Conservation (phyloP, 2,113 vertebrate species). For the Morone chrysops region DNA sequence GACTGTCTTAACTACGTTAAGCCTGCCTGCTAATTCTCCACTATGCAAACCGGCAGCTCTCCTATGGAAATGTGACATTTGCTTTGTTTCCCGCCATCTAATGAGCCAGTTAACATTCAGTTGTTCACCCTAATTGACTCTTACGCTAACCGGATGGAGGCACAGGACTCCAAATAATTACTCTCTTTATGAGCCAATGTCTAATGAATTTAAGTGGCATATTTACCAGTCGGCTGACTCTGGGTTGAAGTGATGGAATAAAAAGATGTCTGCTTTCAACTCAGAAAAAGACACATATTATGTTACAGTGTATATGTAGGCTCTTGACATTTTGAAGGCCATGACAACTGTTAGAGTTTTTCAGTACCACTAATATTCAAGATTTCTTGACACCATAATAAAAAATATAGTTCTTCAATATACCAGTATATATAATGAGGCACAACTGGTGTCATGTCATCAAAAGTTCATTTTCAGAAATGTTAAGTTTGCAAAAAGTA, state of each 20-base stretch:
- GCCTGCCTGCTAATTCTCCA: slow-evolving; percentile 12
- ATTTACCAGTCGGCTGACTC: slow-evolving; percentile 71
- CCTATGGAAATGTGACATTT: slow-evolving; percentile 84
- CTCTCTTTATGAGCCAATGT: slow-evolving; percentile 77
- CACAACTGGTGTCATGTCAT: neutral
- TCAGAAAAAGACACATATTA: neutral
- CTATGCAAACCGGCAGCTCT: slow-evolving; percentile 20
- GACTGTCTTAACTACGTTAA: neutral
- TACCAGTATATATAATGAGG: neutral
- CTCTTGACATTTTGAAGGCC: slow-evolving; percentile 13
- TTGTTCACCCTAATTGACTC: slow-evolving; percentile 84
- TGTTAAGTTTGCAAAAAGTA: neutral
- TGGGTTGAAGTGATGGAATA: slow-evolving; percentile 50
- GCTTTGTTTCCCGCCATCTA: slow-evolving; percentile 81
- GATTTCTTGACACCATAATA: neutral
- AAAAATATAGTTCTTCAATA: neutral
- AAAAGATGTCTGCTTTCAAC: slow-evolving; percentile 38
- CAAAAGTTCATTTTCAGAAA: neutral
- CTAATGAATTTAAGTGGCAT: slow-evolving; percentile 80
- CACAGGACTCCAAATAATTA: slow-evolving; percentile 80
- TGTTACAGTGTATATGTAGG: neutral
- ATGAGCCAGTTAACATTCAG: slow-evolving; percentile 85
- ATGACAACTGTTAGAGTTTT: neutral
- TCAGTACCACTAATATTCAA: neutral
- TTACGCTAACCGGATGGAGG: slow-evolving; percentile 77